These are phyloP conservation scores for Anthrax anthrax DNA, from an alignment of 2,888 invertebrate genomes.

Conservation along the genomic window DNA sequence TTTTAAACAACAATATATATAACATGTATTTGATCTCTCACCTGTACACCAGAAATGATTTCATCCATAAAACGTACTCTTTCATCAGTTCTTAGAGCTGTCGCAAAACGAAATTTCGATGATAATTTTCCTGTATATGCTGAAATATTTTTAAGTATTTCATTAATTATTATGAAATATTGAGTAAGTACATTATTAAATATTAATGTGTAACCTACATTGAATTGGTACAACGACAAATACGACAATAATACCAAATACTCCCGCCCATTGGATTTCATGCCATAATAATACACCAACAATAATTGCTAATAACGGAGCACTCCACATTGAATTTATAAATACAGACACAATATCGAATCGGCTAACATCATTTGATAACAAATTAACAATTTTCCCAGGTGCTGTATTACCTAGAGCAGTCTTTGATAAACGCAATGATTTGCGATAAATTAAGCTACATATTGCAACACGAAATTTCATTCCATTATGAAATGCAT, in stretches of 20 bases:
- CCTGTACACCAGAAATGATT: constrained; percentile 49
- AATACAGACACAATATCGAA: constrained; percentile 64
- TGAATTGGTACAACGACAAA: constrained; percentile 63
- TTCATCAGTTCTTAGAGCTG: constrained; percentile 52
- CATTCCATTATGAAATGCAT: constrained; percentile 66
- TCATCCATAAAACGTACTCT: constrained; percentile 66
- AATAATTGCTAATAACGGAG: constrained; percentile 48
- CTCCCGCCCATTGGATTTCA: constrained; percentile 47
- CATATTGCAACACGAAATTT: constrained; percentile 67
- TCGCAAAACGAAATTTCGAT: constrained; percentile 33
- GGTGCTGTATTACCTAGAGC: constrained; percentile 70
- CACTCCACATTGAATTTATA: constrained; percentile 69
- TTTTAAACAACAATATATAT: too few relatives aligned
- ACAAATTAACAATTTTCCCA: constrained; percentile 74
- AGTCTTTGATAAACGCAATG: constrained; percentile 47
- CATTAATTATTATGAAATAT: neutral
- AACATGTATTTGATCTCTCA: constrained; percentile 22
- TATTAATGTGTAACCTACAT: constrained; percentile 36
- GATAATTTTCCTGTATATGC: constrained; percentile 23
- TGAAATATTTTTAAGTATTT: constrained; percentile 7
- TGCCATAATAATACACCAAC: constrained; percentile 55
- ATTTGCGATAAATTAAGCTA: constrained; percentile 76
- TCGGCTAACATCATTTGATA: constrained; percentile 76
- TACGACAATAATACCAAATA: constrained; percentile 57
- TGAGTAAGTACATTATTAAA: neutral